phyloP scores from a whole-genome alignment of 2,888 invertebrate species.

The Fragum whitleyi region DNA sequence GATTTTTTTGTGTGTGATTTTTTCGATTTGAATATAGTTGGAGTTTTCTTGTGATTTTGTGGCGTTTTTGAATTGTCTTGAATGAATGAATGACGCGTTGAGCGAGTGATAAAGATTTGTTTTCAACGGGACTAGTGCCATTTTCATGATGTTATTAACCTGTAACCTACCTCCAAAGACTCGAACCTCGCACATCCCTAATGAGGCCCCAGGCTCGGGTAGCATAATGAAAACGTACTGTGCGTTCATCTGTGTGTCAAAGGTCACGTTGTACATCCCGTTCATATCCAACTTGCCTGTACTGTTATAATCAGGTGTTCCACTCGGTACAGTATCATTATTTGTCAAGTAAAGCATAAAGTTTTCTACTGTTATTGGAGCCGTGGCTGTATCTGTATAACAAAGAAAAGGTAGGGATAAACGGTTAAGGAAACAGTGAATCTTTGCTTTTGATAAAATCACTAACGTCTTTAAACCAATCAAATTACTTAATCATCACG shows the following conservation, averaged over 20 bases:
- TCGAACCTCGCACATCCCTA: constrained; percentile 62
- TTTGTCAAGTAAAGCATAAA: constrained; percentile 41
- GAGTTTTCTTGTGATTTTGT: too few species aligned
- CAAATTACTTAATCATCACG: too few species aligned
- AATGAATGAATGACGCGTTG: too few species aligned
- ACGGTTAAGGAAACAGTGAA: too few species aligned
- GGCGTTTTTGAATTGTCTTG: too few species aligned
- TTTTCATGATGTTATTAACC: too few species aligned
- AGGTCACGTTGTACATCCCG: constrained; percentile 40
- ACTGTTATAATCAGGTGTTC: constrained; percentile 20
- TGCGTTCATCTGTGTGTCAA: constrained; percentile 14
- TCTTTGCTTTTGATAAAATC: too few species aligned
- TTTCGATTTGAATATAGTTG: too few species aligned
- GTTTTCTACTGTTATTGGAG: constrained; percentile 8
- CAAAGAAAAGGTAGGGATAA: neutral
- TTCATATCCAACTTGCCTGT: constrained; percentile 3
- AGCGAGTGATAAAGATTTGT: too few species aligned
- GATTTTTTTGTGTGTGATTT: too few species aligned
- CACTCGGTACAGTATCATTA: constrained; percentile 15
- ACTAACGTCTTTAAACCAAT: too few species aligned
- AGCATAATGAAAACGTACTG: constrained; percentile 35
- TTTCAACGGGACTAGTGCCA: too few species aligned
- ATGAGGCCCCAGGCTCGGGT: constrained; percentile 12
- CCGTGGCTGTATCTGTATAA: neutral
- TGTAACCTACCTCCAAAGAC: constrained; percentile 58